Evolutionary conservation across 2,113 vertebrate genomes (phyloP), one percentile per base, ranked within the genome.

Genomic region (Rhinogobius similis): DNA sequence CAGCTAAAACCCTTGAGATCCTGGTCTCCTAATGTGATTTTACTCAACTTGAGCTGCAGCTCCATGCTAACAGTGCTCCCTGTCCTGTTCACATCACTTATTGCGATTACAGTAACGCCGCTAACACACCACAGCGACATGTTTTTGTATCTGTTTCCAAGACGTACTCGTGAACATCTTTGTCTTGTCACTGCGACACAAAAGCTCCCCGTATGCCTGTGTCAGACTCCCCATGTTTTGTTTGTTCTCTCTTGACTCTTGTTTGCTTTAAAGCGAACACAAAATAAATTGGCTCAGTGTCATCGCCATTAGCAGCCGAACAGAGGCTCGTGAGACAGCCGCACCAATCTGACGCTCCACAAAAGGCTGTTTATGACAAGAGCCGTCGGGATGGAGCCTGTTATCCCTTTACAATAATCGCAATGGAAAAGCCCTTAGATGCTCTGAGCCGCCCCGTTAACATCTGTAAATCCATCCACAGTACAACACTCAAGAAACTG

Each of bases 371-470:
- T 87, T 73, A 76, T 80, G 77, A 85, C 76, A 81, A 73, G 77
- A 74, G 73, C 75, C 65, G 68, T 82, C 64, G 58, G 72, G 85
- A 82, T 79, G 81, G 82, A 82, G 83, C 77, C 82, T 80, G 83
- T 83, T 85, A 87, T 84, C 82, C 82, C 82, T 89, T 88, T 82
- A 78, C 76, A 78, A 81, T 86, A 83, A 86, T 87, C 75, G 75
- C 62, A 77, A 80, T 62, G 62, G 73, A 87, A 29, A 66, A 70
- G 64, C 73, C 43, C 32, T 0, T 24, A 65, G 81, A 81, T 43
- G 12, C 62, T 66, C 62, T 52, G 29, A 77, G 79, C 68, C 68
- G 73, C 38, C 75, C 65, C 62, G 76, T 68, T 68, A 88, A 85
- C 78, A 82, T 84, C 78, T 79, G 80, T 78, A 79, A 81, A 67